Base-by-base conservation (phyloP, 1,140 invertebrate genomes). In the Anoplophora glabripennis region DNA sequence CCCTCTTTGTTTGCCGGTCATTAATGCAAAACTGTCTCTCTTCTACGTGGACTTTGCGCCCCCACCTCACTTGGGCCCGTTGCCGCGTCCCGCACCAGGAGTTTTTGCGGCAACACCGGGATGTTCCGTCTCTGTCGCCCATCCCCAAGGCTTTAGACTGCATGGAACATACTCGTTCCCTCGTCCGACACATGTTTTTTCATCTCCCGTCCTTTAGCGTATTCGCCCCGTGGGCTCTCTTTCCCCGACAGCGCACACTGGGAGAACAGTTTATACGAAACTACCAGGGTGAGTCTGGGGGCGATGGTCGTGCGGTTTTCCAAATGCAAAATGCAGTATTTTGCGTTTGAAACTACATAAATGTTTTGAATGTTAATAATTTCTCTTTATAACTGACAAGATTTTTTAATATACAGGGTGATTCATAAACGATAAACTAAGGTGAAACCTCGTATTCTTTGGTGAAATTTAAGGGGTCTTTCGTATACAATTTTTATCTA, bases 161-260 rank as follows among this genome's bases (percentile, higher is more conserved):
- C 62, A 64, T 66, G 57, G 55, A 64, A 64, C 64, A 64, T 61
- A 62, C 65, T 17, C 17, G 21, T 33, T 59, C 61, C 53, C 67
- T 69, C 64, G 67, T 68, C 69, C 68, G 63, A 69, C 67, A 69
- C 67, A 64, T 71, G 69, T 70, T 70, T 70, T 68, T 70, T 60
- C 60, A 12, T 67, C 54, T 45, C 18, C 55, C 61, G 56, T 63
- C 67, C 58, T 61, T 53, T 28, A 28, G 21, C 21, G 21, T 5
- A 3, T 28, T 28, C 21, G 21, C 21, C 21, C 21, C 21, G 21
- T 28, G 21, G 21, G 21, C 5, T 28, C 59, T 65, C 55, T 42
- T 18, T 53, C 33, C 41, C 38, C 15, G 54, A 18, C 33, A 45
- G 45, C 10, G 42, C 40, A 11, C 51, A 36, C 51, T 40, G 51